These are phyloP conservation scores for Entelurus aequoreus DNA, from an alignment of 2,113 vertebrate genomes.

Conservation along the genomic window DNA sequence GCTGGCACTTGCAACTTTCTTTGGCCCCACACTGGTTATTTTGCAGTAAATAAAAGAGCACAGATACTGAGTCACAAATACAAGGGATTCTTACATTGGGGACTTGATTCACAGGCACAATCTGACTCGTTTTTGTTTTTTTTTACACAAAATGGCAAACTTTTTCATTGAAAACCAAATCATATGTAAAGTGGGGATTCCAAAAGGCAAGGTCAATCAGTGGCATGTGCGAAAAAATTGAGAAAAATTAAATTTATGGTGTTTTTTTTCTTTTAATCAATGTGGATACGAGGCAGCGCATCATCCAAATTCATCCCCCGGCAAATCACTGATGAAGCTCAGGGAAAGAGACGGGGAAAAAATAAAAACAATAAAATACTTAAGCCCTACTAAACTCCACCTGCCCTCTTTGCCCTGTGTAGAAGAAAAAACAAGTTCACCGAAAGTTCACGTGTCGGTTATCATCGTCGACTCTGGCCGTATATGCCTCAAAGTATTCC, in stretches of 20 bases:
- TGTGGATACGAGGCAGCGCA: background rate
- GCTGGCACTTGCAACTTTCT: too few relatives aligned
- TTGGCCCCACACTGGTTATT: too few relatives aligned
- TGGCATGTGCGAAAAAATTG: background rate
- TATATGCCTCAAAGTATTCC: slow-evolving; percentile 31
- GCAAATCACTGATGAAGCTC: slow-evolving; percentile 36
- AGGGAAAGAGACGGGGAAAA: slow-evolving; percentile 16
- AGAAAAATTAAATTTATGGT: slow-evolving; percentile 7
- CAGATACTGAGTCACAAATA: too few relatives aligned
- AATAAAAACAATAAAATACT: slow-evolving; percentile 9
- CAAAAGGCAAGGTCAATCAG: too few relatives aligned
- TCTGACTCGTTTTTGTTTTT: too few relatives aligned
- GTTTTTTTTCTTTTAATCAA: background rate
- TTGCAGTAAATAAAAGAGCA: too few relatives aligned
- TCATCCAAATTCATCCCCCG: slow-evolving; percentile 13
- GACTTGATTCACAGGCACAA: too few relatives aligned
- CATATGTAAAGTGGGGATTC: too few relatives aligned
- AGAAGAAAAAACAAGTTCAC: slow-evolving; percentile 52
- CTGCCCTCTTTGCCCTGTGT: slow-evolving; percentile 30
- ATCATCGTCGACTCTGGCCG: slow-evolving; percentile 23
- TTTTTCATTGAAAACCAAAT: too few relatives aligned
- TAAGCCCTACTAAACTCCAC: slow-evolving; percentile 39
- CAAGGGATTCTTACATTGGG: too few relatives aligned
- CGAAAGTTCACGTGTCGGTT: slow-evolving; percentile 57
- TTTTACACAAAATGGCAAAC: too few relatives aligned